phyloP scores from a whole-genome alignment of 2,888 invertebrate species.

The Trichopoda pennipes region DNA sequence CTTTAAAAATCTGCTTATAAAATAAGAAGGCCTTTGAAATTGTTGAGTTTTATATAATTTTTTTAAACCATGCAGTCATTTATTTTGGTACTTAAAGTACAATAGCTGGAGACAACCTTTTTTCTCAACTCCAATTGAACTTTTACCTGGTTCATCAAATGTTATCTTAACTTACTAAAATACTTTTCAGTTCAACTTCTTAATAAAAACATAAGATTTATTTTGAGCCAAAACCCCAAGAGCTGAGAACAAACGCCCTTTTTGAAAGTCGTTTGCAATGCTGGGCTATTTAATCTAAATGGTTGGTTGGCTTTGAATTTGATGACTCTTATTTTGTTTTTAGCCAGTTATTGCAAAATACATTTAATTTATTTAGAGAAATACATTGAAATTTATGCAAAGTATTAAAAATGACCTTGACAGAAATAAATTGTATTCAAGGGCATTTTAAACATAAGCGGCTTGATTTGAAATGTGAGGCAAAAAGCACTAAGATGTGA shows the following conservation, averaged over 20 bases:
- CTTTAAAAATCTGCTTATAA: too few relatives aligned
- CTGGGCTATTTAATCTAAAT: conserved; percentile 1
- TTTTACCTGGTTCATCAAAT: too few relatives aligned
- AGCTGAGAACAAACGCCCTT: background rate
- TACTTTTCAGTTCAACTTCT: background rate
- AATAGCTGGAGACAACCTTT: too few relatives aligned
- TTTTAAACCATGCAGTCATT: too few relatives aligned
- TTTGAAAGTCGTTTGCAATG: conserved; percentile 28
- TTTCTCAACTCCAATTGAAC: too few relatives aligned
- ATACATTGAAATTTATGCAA: background rate
- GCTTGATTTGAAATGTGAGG: background rate
- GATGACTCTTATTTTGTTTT: background rate
- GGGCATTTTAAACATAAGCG: background rate
- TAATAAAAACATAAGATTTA: background rate
- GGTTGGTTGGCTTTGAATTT: conserved; percentile 28
- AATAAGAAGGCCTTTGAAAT: too few relatives aligned
- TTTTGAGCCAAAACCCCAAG: background rate
- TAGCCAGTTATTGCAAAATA: background rate
- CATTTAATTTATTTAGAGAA: background rate
- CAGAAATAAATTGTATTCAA: background rate
- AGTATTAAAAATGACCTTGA: conserved; percentile 22
- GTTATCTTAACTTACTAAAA: background rate
- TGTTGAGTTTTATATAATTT: too few relatives aligned
- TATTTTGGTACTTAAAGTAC: too few relatives aligned
- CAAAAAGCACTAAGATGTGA: too few relatives aligned